Evolutionary conservation across 2,797 vertebrate species (phyloP).

Genomic region (Macrochelys suwanniensis): DNA sequence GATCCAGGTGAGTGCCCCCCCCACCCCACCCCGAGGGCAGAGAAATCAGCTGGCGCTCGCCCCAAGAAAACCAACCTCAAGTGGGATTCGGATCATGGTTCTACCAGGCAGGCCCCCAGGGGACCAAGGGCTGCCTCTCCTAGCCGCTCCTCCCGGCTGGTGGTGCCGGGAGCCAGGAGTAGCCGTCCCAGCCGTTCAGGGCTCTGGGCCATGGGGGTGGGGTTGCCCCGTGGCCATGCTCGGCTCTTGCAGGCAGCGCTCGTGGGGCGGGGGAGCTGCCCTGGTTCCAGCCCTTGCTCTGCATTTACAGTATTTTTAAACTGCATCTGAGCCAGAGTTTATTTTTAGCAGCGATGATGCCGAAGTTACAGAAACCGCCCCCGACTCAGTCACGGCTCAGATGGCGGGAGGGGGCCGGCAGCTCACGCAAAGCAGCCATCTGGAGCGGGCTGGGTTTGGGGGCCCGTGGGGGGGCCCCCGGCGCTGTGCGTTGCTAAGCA

Average conservation of each 20-base stretch:
- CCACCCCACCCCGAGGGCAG: background rate
- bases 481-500: background rate
- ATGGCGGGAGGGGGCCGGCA: background rate
- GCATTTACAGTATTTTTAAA: constrained; percentile 54
- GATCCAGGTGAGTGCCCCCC: constrained; percentile 90
- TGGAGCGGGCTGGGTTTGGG: background rate
- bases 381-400: background rate
- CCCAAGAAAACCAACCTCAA: background rate
- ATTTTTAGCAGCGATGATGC: constrained; percentile 10
- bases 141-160: background rate
- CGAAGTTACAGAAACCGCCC: background rate
- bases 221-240: background rate
- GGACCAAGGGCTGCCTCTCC: background rate
- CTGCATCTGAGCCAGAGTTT: constrained; percentile 16
- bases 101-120: background rate
- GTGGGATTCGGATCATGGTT: background rate
- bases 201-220: background rate
- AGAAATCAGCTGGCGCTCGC: background rate
- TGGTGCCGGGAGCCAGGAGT: background rate
- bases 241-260: background rate
- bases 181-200: too few relatives aligned
- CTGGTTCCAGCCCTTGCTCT: constrained; percentile 24
- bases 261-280: background rate
- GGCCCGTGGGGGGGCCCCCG: fast-evolving
- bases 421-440: background rate